Base-by-base conservation (phyloP, 2,888 invertebrate species). In the Thera obeliscata region DNA sequence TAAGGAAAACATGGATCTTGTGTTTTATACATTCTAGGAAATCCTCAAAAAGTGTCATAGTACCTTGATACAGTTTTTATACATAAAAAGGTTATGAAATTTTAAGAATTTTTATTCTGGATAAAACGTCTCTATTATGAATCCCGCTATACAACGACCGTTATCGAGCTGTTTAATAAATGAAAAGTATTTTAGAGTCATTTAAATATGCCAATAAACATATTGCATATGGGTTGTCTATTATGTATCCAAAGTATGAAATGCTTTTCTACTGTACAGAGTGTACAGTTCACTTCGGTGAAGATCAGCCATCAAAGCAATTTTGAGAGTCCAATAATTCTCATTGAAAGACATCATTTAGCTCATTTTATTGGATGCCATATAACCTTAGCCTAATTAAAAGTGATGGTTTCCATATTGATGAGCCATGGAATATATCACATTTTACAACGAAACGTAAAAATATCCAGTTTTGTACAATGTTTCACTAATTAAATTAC, bases 401-500 rank as follows among this genome's bases (percentile, higher is more conserved):
- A 73, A 72, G 55, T 67, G 69, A 68, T 69, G 63, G 55, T 52
- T 66, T 48, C 64, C 56, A 63, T 59, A 57, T 67, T 67, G 61
- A 67, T 70, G 64, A 66, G 62, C 56, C 54, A 38, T 64, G 22
- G 46, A 60, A 50, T 59, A 43, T 38, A 60, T 56, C 38, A 60
- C 64, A 64, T 66, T 72, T 74, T 69, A 67, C 64, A 61, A 70
- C 71, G 62, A 72, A 70, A 73, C 66, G 68, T 73, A 67, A 73
- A 72, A 72, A 61, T 64, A 71, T 64, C 64, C 69, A 56, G 54
- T 50, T 64, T 61, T 12, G 63, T 61, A 67, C 69, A 78, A 77
- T 78, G 76, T 77, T 77, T 76, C 61, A 70, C 71, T 67, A 74
- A 69, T 75, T 79, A 74, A 81, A 79, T 77, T 77, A 81, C 75